Conservation (phyloP, 2,113 vertebrate species). For the Synchiropus splendidus region DNA sequence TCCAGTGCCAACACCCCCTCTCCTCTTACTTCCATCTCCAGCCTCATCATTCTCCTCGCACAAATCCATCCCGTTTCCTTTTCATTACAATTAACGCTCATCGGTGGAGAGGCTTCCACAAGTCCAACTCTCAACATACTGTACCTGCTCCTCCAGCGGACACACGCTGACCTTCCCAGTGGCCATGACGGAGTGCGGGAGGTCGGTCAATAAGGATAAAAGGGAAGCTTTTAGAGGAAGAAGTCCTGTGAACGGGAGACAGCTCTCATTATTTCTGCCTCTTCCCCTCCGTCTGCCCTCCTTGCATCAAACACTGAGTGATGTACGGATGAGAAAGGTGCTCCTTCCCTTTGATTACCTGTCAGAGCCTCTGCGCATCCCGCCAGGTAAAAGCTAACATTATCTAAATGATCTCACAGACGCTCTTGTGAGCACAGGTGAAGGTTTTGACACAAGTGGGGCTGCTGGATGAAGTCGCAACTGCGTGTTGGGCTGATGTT, state of each 20-base stretch:
- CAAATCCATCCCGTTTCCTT: conserved; percentile 1
- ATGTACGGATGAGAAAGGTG: conserved; percentile 34
- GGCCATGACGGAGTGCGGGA: neutral
- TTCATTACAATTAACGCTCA: neutral
- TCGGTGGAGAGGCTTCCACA: no score
- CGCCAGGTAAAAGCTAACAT: conserved; percentile 41
- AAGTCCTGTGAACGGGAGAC: conserved; percentile 17
- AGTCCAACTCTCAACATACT: neutral
- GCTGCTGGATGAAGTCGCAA: no score
- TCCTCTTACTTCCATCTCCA: conserved; percentile 8
- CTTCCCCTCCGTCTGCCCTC: conserved; percentile 32
- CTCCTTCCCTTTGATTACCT: conserved; percentile 49
- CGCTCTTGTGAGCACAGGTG: no score
- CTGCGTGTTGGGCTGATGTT: no score
- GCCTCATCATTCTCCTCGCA: conserved; percentile 18
- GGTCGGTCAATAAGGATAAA: conserved; percentile 6
- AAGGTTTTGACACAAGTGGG: no score
- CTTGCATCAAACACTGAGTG: conserved; percentile 37
- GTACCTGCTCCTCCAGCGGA: conserved; percentile 4
- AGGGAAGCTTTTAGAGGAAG: conserved; percentile 12
- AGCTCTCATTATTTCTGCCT: conserved; percentile 34
- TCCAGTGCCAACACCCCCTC: conserved; percentile 42
- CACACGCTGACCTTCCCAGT: conserved; percentile 8
- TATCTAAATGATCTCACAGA: conserved; percentile 37
- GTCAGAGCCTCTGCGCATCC: conserved; percentile 36